phyloP scores from a whole-genome alignment of 1,140 invertebrate species.

The Nylanderia fulva region DNA sequence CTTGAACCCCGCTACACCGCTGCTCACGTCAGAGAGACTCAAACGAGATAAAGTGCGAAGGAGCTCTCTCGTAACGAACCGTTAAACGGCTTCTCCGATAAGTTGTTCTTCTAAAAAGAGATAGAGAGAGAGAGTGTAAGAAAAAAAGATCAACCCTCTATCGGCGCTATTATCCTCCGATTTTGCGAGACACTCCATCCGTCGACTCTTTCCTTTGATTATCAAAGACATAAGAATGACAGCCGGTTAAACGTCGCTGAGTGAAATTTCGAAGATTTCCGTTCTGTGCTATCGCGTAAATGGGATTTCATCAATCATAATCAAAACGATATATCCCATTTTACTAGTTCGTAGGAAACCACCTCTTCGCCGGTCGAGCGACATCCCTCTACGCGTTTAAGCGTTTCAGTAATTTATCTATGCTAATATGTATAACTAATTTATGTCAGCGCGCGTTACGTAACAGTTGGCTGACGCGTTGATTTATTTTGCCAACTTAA shows the following conservation, averaged over 20 bases:
- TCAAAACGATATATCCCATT: slow-evolving; percentile 12
- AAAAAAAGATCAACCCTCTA: slow-evolving; percentile 31
- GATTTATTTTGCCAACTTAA: slow-evolving; percentile 41
- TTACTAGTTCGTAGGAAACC: not conserved
- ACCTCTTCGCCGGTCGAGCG: not conserved
- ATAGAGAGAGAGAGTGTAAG: not conserved
- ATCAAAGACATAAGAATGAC: slow-evolving; percentile 42
- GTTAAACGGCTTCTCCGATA: slow-evolving; percentile 73
- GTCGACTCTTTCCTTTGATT: slow-evolving; percentile 28
- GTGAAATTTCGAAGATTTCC: slow-evolving; percentile 14
- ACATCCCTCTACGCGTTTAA: not conserved
- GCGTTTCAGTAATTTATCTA: slow-evolving; percentile 39
- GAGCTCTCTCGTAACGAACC: slow-evolving; percentile 73
- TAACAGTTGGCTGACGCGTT: slow-evolving; percentile 3
- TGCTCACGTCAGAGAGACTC: slow-evolving; percentile 28
- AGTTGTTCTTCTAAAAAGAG: slow-evolving; percentile 61
- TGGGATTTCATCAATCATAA: slow-evolving; percentile 18
- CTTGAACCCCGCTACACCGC: slow-evolving; percentile 16
- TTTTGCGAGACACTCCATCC: slow-evolving; percentile 57
- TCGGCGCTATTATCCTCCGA: slow-evolving; percentile 69
- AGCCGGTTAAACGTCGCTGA: not conserved
- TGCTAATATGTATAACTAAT: slow-evolving; percentile 38
- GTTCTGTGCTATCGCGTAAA: not conserved
- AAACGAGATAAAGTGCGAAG: slow-evolving; percentile 71
- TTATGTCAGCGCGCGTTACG: not conserved